phyloP scores from a whole-genome alignment of 2,113 vertebrate species.

The Sinocyclocheilus grahami region DNA sequence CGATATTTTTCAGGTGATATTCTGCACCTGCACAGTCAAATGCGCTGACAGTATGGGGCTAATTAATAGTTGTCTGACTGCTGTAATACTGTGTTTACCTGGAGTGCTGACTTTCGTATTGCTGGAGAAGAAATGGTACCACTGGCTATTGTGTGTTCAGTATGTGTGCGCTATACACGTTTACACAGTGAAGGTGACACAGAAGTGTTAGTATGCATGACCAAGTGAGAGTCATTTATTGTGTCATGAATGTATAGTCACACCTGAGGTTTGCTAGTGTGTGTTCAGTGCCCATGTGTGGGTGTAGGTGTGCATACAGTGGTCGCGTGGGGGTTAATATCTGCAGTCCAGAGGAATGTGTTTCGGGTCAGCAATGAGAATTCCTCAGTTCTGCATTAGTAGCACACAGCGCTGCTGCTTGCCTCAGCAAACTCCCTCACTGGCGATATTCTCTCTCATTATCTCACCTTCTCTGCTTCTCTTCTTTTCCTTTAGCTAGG shows the following conservation, averaged over 20 bases:
- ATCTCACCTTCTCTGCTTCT: constrained; percentile 25
- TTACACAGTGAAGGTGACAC: background rate
- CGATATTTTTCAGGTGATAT: background rate
- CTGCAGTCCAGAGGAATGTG: constrained; percentile 74
- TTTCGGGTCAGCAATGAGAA: constrained; percentile 75
- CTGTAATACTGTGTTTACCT: constrained; percentile 4
- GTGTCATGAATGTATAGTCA: background rate
- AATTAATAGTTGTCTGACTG: constrained; percentile 22
- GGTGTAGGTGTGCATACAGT: constrained; percentile 33
- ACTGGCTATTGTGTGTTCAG: background rate
- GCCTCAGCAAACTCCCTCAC: constrained; percentile 56
- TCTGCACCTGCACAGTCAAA: constrained; percentile 8
- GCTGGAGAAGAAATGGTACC: background rate
- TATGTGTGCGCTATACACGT: background rate
- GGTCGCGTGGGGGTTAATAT: constrained; percentile 73
- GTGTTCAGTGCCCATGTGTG: background rate
- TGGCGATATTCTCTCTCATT: constrained; percentile 32
- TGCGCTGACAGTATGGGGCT: constrained; percentile 31
- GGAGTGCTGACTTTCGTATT: constrained; percentile 16
- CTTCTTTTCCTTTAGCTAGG: constrained; percentile 45
- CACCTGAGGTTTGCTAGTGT: background rate
- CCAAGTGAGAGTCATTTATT: background rate
- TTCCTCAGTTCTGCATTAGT: constrained; percentile 77
- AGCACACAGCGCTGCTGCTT: constrained; percentile 72
- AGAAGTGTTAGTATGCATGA: background rate